Evolutionary conservation across 1,140 invertebrate genomes (phyloP), one percentile per base, ranked within the genome.

Genomic region (Halictus rubicundus): DNA sequence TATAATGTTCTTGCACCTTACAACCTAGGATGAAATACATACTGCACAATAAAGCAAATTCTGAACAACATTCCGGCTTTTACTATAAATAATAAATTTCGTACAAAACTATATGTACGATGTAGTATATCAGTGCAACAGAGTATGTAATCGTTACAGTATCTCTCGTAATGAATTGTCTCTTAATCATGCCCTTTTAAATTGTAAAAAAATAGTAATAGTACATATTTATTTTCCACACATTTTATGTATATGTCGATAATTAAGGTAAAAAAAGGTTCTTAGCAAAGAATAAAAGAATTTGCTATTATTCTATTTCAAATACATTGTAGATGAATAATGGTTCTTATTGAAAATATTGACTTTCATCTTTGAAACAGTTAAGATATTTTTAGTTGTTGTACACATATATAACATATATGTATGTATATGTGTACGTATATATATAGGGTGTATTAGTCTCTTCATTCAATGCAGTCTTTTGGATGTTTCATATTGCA

Each of bases 321-420:
- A 74, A 23, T 16, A 7, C 39, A 14, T 54, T 57, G 37, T 63
- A 19, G 23, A 16, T 37, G n/a, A 23, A 65, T 25, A 63, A 54
- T 25, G 5, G n/a, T 23, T 23, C 16, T 39, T 37, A 57, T 39
- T 74, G 16, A 61, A 70, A 70, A 61, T 61, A 61, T 60, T 49
- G 42, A 10, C 12, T 46, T 60, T 4, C 12, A 69, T 69, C 54
- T 63, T 69, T 46, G 5, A 63, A 49, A 77, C 27, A 61, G 16
- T 39, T 61, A 69, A 77, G 69, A 69, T 77, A 70, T 42, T 63
- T 78, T 71, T 70, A 63, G 52, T 70, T 63, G 6, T 9, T 69
- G 16, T 61, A 54, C 12, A 65, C 59, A 25, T 19, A 71, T 80
- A 21, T 57, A 46, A 83, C 64, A 46, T 64, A 75, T 59, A 21